Conservation (phyloP, 2,888 invertebrate genomes). For the Quadriops clusia region DNA sequence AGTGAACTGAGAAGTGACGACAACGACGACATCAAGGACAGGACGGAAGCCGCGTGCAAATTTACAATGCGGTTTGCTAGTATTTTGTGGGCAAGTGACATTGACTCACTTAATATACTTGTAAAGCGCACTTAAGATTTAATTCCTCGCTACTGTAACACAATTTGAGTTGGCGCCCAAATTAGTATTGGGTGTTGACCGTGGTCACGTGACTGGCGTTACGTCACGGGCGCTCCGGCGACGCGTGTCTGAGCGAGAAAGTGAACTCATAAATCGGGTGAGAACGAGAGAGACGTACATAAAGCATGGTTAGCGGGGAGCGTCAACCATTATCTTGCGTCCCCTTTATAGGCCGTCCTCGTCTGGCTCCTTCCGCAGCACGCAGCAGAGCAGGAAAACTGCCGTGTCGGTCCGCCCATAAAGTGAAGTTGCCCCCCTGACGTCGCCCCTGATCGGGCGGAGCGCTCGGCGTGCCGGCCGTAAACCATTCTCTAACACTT, state of each 20-base stretch:
- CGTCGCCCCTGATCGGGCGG: constrained; percentile 29
- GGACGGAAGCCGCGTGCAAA: no score
- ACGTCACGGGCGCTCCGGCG: constrained; percentile 33
- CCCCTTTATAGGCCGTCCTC: constrained; percentile 28
- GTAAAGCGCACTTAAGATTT: no score
- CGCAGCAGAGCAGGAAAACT: constrained; percentile 33
- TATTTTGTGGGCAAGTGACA: no score
- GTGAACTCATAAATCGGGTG: constrained; percentile 37
- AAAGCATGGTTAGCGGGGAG: constrained; percentile 41
- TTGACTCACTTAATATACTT: no score
- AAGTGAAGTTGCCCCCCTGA: constrained; percentile 29
- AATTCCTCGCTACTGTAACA: no score
- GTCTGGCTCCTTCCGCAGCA: constrained; percentile 19
- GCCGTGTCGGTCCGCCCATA: constrained; percentile 39
- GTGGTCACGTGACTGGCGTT: constrained; percentile 31
- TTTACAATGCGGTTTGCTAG: no score
- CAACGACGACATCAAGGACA: no score
- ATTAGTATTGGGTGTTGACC: constrained; percentile 32
- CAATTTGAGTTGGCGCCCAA: constrained; percentile 36
- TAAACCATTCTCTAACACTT: constrained; percentile 40
- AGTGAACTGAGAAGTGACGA: no score
- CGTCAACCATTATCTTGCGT: constrained; percentile 41
- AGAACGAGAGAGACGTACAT: constrained; percentile 39
- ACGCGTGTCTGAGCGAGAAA: constrained; percentile 37
- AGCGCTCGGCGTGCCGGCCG: constrained; percentile 33